Evolutionary conservation across 2,888 invertebrate genomes (phyloP), one percentile per base, ranked within the genome.

Genomic region (Dicycla oo): DNA sequence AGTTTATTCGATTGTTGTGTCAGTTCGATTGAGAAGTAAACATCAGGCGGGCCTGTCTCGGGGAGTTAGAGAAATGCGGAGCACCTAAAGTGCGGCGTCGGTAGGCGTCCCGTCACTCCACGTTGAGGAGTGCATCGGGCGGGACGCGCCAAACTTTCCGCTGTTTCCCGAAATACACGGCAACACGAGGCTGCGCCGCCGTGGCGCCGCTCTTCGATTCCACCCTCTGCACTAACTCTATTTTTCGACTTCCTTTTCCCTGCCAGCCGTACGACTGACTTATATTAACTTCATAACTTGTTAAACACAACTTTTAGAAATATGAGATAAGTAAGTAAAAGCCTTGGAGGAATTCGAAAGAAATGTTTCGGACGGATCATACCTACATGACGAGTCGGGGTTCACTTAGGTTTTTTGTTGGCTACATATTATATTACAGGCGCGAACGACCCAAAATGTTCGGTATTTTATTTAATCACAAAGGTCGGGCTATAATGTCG

Each of bases 271-370:
- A 92, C 89, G 90, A 90, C 90, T 89, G 92, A 93, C 93, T 94
- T 93, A 91, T 93, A 94, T 92, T 93, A 94, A 94, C 92, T 93
- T 93, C 91, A 92, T 91, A 94, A 94, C 93, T 94, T 93, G 92
- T 94, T 93, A 94, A 94, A 94, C 90, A 92, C 86, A 93, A 93
- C 92, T 93, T 94, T 92, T 85, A 91, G 92, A 94, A 93, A 93
- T 92, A 93, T 91, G 91, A 93, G 91, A 91, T 93, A 91, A 91
- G 89, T 90, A 91, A 89, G 88, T 88, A 87, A 90, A 88, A 91
- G 88, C 89, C 85, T 87, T 88, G 88, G 88, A 91, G 89, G 91
- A 89, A 91, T 93, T 93, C 87, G 89, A 91, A 92, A 91, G 88
- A 89, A 90, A 90, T 89, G 87, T 89, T 88, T 87, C 81, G 86